phyloP scores from a whole-genome alignment of 2,113 vertebrate genomes.

The Perccottus glenii region DNA sequence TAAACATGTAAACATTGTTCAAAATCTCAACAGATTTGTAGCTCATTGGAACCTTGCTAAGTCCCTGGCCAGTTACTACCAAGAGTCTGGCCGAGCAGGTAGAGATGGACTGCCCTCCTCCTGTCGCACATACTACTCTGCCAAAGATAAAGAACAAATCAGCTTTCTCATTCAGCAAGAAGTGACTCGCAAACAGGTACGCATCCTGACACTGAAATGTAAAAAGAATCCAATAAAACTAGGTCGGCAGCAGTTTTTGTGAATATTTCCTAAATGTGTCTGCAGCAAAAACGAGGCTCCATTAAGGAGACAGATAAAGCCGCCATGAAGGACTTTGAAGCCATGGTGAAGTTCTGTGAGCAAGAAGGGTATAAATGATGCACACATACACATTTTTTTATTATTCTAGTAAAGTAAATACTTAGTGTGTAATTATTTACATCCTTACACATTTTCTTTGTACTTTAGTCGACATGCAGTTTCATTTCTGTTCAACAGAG shows the following conservation, averaged over 20 bases:
- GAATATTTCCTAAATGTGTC: not conserved
- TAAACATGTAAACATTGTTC: not conserved
- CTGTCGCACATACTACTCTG: constrained; percentile 94
- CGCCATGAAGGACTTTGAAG: constrained; percentile 85
- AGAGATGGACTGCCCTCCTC: constrained; percentile 90
- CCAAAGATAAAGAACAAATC: constrained; percentile 87
- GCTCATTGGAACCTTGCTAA: constrained; percentile 98
- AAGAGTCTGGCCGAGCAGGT: constrained; percentile 95
- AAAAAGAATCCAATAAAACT: not conserved
- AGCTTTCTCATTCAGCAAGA: constrained; percentile 92
- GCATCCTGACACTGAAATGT: not conserved
- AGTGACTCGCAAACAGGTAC: constrained; percentile 83
- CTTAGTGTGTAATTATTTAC: not conserved
- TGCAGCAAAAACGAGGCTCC: constrained; percentile 87
- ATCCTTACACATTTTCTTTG: not conserved
- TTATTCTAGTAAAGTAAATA: constrained; percentile 23
- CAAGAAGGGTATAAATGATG: constrained; percentile 75
- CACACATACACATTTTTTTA: not conserved
- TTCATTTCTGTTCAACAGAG: constrained; percentile 50
- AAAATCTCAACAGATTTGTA: constrained; percentile 84
- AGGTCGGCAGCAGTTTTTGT: not conserved
- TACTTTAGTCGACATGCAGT: constrained; percentile 9
- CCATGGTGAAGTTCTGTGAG: constrained; percentile 90
- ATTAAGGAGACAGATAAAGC: constrained; percentile 87
- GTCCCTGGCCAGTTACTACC: constrained; percentile 96